These are phyloP conservation scores for Tangara arthus DNA, from an alignment of 2,797 vertebrate genomes.

Conservation along the genomic window DNA sequence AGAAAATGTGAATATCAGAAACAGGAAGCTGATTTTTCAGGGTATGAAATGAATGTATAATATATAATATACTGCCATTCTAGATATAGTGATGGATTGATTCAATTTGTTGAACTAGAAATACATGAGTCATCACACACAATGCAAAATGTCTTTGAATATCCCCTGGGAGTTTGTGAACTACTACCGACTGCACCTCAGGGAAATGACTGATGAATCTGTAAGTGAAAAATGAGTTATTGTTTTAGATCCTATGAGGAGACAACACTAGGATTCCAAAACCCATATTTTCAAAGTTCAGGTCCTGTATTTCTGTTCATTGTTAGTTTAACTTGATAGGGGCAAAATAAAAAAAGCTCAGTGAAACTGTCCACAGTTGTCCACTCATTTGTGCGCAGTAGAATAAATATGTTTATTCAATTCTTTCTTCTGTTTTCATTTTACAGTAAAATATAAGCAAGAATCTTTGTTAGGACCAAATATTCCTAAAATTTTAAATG, in stretches of 20 bases:
- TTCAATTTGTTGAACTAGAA: slow-evolving; percentile 4
- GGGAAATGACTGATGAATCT: not conserved
- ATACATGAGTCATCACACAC: not conserved
- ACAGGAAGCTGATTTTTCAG: not conserved
- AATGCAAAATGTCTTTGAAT: not conserved
- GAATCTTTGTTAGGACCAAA: not conserved
- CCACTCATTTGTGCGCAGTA: not conserved
- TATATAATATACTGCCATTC: not conserved
- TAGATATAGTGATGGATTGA: not conserved
- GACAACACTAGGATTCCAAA: not conserved
- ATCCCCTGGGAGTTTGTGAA: not conserved
- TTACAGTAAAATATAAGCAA: not conserved
- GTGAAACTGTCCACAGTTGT: not conserved
- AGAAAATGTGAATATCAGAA: not conserved
- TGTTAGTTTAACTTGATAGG: not conserved
- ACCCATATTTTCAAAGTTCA: not conserved
- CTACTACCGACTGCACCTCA: not conserved
- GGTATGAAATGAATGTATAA: not conserved
- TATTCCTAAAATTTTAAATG: not conserved
- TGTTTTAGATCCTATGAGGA: not conserved
- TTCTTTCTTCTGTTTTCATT: not conserved
- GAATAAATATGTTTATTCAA: not conserved
- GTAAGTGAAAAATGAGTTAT: not conserved
- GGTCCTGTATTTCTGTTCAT: not conserved
- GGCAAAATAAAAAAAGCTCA: rapidly evolving